Percentiles rank a stretch among this genome's conserved stretches.
Conservation (phyloP, 2,113 vertebrate species). For the Chaetodon trifascialis region DNA sequence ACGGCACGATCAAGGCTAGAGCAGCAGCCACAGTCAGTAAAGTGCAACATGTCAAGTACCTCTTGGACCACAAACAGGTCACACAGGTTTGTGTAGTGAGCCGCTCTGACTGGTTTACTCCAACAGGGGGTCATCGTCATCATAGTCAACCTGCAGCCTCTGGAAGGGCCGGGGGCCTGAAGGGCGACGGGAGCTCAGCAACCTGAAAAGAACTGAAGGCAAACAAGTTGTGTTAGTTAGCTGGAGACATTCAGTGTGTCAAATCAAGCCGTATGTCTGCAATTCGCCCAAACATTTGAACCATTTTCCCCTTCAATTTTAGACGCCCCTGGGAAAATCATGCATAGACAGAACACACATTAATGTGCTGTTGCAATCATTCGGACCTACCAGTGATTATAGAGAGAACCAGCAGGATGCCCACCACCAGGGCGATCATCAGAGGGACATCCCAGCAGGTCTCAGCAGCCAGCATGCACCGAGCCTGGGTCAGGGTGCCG, state of each 20-base stretch:
- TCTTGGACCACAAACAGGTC: not conserved
- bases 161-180: slow-evolving; percentile 79
- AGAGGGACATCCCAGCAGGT: slow-evolving; percentile 83
- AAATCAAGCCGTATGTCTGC: not conserved
- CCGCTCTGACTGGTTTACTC: slow-evolving; percentile 66
- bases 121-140: slow-evolving; percentile 85
- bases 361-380: not conserved
- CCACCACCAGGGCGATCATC: slow-evolving; percentile 87
- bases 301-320: too few species aligned
- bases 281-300: not conserved
- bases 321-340: not conserved
- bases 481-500: slow-evolving; percentile 85
- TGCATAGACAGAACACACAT: not conserved
- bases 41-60: slow-evolving; percentile 40
- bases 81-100: not conserved
- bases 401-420: slow-evolving; percentile 86
- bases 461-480: slow-evolving; percentile 87
- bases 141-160: slow-evolving; percentile 88
- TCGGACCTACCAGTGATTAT: slow-evolving; percentile 79
- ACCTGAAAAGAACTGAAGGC: slow-evolving; percentile 81
- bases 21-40: not conserved
- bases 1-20: not conserved
- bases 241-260: not conserved
- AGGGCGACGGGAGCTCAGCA: slow-evolving; percentile 74
- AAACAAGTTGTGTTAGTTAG: not conserved